These are phyloP conservation scores for Agonum fuliginosum DNA, from an alignment of 2,888 invertebrate species.

Conservation along the genomic window DNA sequence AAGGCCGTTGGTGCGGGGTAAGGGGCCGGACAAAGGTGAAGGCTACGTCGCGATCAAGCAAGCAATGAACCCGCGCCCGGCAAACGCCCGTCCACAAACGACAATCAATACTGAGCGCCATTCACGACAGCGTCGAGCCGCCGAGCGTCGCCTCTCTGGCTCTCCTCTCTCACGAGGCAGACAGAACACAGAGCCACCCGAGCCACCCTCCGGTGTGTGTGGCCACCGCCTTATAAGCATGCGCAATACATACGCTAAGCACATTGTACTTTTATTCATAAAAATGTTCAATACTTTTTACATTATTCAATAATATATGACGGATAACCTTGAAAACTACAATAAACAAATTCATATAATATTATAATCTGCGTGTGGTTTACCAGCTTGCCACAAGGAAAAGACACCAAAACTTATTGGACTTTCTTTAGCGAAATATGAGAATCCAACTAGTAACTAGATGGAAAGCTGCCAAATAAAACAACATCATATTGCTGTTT, in stretches of 20 bases:
- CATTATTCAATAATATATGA: constrained; percentile 4
- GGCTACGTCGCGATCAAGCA: constrained; percentile 63
- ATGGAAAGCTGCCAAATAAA: constrained; percentile 8
- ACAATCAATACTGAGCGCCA: constrained; percentile 55
- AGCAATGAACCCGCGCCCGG: constrained; percentile 49
- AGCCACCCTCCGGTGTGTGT: constrained; percentile 22
- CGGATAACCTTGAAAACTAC: constrained; percentile 2
- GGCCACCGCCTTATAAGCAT: constrained; percentile 2
- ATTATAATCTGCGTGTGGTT: not conserved
- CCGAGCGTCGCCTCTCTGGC: constrained; percentile 28
- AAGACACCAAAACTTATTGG: not conserved
- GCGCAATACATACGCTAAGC: constrained; percentile 1
- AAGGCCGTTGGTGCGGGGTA: constrained; percentile 38
- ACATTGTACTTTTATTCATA: constrained; percentile 40
- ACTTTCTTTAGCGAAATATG: not conserved
- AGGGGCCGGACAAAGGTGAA: constrained; percentile 64
- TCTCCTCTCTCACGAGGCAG: not conserved
- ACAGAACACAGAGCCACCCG: not conserved
- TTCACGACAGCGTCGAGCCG: constrained; percentile 22
- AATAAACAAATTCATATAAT: constrained; percentile 9
- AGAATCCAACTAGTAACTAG: constrained; percentile 23
- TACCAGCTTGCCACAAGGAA: not conserved
- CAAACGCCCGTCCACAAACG: constrained; percentile 45
- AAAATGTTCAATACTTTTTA: constrained; percentile 32
- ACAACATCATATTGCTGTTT: constrained; percentile 8